A percentile compares a stretch with the other conserved stretches of the same genome.
These are phyloP conservation scores for Euwallacea similis DNA, from an alignment of 1,140 invertebrate genomes.

Conservation along the genomic window DNA sequence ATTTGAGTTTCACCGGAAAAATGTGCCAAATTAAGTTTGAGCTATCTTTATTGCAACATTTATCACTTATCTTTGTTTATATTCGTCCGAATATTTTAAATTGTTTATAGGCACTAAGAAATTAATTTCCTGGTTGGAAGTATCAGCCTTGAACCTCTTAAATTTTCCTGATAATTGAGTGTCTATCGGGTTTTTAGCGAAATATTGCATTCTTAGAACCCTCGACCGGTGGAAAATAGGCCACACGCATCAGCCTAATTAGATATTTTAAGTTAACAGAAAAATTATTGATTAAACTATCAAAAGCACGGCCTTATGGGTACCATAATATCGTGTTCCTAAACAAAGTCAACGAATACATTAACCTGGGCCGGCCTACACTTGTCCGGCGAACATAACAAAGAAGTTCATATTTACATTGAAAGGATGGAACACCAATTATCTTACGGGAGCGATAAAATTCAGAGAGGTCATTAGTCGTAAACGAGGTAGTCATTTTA, in stretches of 20 bases:
- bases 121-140: too few relatives aligned
- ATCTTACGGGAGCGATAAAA: constrained; percentile 16
- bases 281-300: neutral
- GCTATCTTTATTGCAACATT: too few relatives aligned
- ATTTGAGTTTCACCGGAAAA: too few relatives aligned
- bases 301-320: neutral
- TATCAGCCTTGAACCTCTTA: too few relatives aligned
- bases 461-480: constrained; percentile 10
- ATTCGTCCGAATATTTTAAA: too few relatives aligned
- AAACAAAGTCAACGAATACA: constrained; percentile 4
- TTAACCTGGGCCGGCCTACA: constrained; percentile 15
- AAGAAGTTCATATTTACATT: constrained; percentile 16
- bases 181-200: too few relatives aligned
- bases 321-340: too few relatives aligned
- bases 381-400: constrained; percentile 14
- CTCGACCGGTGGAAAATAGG: neutral
- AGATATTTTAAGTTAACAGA: neutral
- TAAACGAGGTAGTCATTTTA: constrained; percentile 1
- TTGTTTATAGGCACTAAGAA: too few relatives aligned
- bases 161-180: too few relatives aligned
- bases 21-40: too few relatives aligned
- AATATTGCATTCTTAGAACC: too few relatives aligned
- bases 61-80: too few relatives aligned
- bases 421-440: constrained; percentile 17
- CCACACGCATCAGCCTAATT: neutral